A percentile compares a stretch with the other conserved stretches of the same genome.
These are phyloP conservation scores for Oryctolagus cuniculus DNA, from an alignment of 2,113 vertebrate species.

Conservation along the genomic window DNA sequence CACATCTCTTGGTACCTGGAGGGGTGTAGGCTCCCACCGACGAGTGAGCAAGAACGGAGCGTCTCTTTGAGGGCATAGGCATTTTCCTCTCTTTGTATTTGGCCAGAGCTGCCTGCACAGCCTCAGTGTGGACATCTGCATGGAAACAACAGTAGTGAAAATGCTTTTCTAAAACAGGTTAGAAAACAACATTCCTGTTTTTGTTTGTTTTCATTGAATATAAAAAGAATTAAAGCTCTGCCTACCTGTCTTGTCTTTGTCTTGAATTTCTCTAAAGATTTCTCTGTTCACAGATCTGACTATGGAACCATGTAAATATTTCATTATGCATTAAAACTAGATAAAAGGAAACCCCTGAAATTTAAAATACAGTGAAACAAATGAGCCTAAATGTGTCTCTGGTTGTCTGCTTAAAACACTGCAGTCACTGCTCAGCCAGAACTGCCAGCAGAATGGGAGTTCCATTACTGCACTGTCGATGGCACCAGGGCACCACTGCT, in stretches of 20 bases:
- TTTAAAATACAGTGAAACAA: background rate
- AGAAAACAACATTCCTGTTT: background rate
- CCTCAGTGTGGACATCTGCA: constrained; percentile 97
- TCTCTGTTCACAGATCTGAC: background rate
- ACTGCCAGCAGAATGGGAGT: background rate
- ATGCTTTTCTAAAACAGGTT: background rate
- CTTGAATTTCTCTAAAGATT: background rate
- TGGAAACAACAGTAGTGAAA: background rate
- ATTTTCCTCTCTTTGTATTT: constrained; percentile 98
- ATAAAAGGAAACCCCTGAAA: background rate
- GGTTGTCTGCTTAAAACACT: background rate
- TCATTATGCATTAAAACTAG: constrained; percentile 43
- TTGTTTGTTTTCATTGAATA: fast-evolving
- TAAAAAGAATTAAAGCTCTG: background rate
- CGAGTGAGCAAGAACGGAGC: constrained; percentile 94
- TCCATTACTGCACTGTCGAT: fast-evolving
- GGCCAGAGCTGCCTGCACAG: constrained; percentile 97
- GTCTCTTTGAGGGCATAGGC: constrained; percentile 98
- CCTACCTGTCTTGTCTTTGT: background rate
- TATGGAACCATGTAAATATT: background rate
- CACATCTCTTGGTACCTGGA: constrained; percentile 89
- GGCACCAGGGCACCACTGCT: background rate
- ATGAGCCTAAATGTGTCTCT: background rate
- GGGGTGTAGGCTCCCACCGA: constrained; percentile 95
- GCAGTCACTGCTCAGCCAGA: background rate